Evolutionary conservation across 2,797 vertebrate species (phyloP).

Genomic region (Echeneis naucrates): DNA sequence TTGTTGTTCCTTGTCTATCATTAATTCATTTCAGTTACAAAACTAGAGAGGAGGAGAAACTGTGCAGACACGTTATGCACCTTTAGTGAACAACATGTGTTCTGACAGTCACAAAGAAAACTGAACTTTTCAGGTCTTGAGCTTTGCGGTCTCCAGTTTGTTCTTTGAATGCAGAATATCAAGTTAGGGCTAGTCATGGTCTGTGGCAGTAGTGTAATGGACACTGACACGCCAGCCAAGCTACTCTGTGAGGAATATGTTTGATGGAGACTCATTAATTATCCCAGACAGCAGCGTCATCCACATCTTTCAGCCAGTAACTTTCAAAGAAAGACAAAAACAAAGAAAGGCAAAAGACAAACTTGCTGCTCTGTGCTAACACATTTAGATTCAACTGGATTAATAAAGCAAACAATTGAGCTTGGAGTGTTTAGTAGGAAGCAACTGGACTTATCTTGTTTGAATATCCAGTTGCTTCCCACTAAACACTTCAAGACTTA

Average conservation of each 20-base stretch:
- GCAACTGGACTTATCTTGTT: too few relatives aligned
- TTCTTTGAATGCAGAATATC: conserved; percentile 9
- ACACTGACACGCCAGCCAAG: conserved; percentile 60
- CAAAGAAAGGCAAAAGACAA: background rate
- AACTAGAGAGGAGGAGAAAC: background rate
- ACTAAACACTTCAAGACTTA: too few relatives aligned
- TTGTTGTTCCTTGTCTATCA: conserved; percentile 19
- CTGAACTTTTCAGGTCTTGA: conserved; percentile 2
- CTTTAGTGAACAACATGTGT: background rate
- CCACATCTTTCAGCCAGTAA: conserved; percentile 45
- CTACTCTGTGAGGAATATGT: conserved; percentile 44
- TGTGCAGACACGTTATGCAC: background rate
- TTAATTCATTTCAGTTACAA: conserved; percentile 24
- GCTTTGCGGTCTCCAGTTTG: conserved; percentile 5
- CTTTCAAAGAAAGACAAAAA: conserved; percentile 7
- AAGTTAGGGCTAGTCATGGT: conserved; percentile 41
- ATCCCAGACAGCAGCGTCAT: conserved; percentile 54
- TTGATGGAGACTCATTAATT: conserved; percentile 81
- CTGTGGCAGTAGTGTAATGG: conserved; percentile 46
- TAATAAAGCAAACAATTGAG: background rate
- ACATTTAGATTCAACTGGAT: background rate
- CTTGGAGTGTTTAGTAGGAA: too few relatives aligned
- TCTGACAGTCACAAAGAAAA: conserved; percentile 14
- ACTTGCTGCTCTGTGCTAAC: background rate
- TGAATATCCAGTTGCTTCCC: too few relatives aligned